Evolutionary conservation across 1,140 invertebrate species (phyloP).

Genomic region (Drosophila fuyamai): DNA sequence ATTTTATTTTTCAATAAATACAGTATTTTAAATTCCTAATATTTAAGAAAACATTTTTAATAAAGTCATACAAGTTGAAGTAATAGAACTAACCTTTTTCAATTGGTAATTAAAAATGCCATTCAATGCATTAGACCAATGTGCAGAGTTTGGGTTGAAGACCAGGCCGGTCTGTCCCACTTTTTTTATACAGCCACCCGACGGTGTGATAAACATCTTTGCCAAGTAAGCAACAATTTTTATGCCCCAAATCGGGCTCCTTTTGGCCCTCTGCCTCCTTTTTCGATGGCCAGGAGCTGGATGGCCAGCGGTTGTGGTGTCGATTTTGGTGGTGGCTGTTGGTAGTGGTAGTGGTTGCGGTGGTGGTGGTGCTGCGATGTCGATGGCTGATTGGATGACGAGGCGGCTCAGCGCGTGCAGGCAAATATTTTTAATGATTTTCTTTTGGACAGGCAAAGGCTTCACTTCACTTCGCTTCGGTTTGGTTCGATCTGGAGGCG

Average conservation of each 20-base stretch:
- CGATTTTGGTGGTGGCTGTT: conserved; percentile 7
- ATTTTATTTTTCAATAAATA: too few species aligned
- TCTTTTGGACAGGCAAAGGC: conserved; percentile 44
- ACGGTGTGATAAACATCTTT: conserved; percentile 82
- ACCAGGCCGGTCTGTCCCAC: conserved; percentile 4
- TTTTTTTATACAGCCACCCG: conserved; percentile 53
- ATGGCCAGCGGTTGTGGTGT: conserved; percentile 19
- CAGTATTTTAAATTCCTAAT: too few species aligned
- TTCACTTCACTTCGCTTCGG: conserved; percentile 21
- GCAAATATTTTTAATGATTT: conserved; percentile 83
- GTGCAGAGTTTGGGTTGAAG: conserved; percentile 17
- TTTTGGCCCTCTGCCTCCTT: conserved; percentile 29
- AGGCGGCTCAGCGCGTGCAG: conserved; percentile 75
- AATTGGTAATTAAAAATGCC: too few species aligned
- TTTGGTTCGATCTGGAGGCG: conserved; percentile 56
- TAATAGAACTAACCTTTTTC: neutral
- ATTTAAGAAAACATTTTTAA: neutral
- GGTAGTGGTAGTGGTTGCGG: conserved; percentile 1
- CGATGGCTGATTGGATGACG: conserved; percentile 76
- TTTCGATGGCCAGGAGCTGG: conserved; percentile 19
- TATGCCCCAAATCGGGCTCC: conserved; percentile 80
- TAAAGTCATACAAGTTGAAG: neutral
- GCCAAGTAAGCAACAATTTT: conserved; percentile 84
- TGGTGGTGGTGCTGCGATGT: conserved; percentile 1
- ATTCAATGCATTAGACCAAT: conserved; percentile 1